Evolutionary conservation across 1,140 invertebrate genomes (phyloP), one percentile per base, ranked within the genome.

Genomic region (Drosophila malerkotliana): DNA sequence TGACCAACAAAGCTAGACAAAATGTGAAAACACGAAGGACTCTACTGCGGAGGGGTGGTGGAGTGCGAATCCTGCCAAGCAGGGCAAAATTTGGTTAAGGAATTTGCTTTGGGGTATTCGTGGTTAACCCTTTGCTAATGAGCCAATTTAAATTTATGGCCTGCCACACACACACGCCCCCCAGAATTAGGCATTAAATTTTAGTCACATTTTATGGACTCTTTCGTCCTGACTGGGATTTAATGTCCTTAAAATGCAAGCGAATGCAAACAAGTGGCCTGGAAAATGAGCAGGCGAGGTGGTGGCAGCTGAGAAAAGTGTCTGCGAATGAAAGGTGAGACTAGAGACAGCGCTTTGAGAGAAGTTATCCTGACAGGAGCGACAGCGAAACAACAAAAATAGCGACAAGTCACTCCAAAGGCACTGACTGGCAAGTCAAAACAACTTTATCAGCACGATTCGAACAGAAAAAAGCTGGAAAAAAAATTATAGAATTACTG

Each of bases 91-190:
- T 63, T 72, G 64, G 63, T 58, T 59, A 60, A 69, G 61, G 72
- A 51, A 74, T 53, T 52, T 64, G 49, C 59, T 59, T 48, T 52
- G 44, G 51, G 73, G 71, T 52, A 79, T 69, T 88, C 59, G 83
- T 88, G 83, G 83, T 88, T 87, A 87, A 88, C 83, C 83, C 64
- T 49, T 69, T 88, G 79, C 83, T 87, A 87, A 87, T 87, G 83
- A 87, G 83, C 79, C 83, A 87, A 87, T 87, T 87, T 87, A 87
- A 87, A 88, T 87, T 79, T 88, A 87, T 80, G 75, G 62, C 60
- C 61, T 32, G 32, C 28, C 52, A 18, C n/a, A 49, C 52, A 18
- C n/a, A 49, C 15, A 18, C n/a, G 39, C 15, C 8, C 9, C 24
- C 34, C 30, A 7, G 32, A 49, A 68, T 49, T 67, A 41, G 69